These are phyloP conservation scores for Hippasteria phrygiana DNA, from an alignment of 53 echinoderm and acorn worm genomes.

Conservation along the genomic window DNA sequence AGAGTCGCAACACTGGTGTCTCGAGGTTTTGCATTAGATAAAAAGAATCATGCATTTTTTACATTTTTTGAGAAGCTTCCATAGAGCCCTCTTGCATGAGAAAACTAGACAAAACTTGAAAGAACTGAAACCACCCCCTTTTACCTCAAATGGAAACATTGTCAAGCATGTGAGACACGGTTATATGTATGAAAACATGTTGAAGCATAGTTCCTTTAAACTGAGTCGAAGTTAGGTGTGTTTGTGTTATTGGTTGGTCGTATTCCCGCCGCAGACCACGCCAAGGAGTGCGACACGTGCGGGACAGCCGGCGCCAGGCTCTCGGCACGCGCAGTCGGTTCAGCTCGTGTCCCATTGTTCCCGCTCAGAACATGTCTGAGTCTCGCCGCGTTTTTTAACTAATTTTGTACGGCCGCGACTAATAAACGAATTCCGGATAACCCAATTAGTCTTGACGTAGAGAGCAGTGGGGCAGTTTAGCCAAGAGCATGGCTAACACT, in stretches of 20 bases:
- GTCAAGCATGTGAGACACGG: too few relatives aligned
- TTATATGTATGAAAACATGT: too few relatives aligned
- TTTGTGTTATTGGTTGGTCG: background rate
- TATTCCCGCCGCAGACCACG: background rate
- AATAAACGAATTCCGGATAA: slow-evolving; percentile 50
- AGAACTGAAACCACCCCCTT: too few relatives aligned
- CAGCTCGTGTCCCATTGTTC: slow-evolving; percentile 42
- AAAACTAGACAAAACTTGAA: too few relatives aligned
- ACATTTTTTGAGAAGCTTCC: too few relatives aligned
- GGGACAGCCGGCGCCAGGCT: slow-evolving; percentile 15
- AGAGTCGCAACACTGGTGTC: too few relatives aligned
- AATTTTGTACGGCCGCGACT: background rate
- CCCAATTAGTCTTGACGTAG: slow-evolving; percentile 25
- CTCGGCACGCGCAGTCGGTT: slow-evolving; percentile 16
- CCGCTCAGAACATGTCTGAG: background rate
- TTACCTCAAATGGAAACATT: too few relatives aligned
- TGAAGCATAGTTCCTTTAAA: too few relatives aligned
- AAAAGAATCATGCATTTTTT: too few relatives aligned
- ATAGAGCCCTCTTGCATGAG: too few relatives aligned
- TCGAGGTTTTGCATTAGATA: too few relatives aligned
- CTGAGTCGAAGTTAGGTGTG: background rate
- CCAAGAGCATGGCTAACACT: background rate
- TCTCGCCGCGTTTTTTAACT: background rate
- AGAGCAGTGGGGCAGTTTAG: background rate
- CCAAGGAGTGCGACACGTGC: slow-evolving; percentile 12